Percentiles rank a stretch among this genome's conserved stretches.
Conservation (phyloP, 1,140 invertebrate genomes). For the Drosophila subobscura region DNA sequence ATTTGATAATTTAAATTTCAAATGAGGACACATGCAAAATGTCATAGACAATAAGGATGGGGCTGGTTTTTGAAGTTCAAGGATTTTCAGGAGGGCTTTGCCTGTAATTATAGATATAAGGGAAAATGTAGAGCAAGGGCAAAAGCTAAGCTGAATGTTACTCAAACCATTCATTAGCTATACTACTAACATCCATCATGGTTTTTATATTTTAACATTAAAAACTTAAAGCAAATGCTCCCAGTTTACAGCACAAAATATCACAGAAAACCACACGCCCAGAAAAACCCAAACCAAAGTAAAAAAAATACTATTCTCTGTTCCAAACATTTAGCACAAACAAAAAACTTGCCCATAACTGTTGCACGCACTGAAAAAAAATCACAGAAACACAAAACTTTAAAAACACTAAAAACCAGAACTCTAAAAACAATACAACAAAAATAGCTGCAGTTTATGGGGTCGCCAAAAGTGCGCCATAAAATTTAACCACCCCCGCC, state of each 20-base stretch:
- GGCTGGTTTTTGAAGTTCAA: slow-evolving; percentile 7
- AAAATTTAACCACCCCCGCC: slow-evolving; percentile 35
- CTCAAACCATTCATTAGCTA: no score
- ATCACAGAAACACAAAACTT: slow-evolving; percentile 18
- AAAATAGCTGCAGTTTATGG: slow-evolving; percentile 18
- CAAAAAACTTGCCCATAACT: slow-evolving; percentile 4
- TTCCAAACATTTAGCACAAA: neutral
- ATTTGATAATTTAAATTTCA: neutral
- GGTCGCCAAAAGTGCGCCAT: slow-evolving; percentile 34
- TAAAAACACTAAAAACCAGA: slow-evolving; percentile 23
- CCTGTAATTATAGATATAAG: no score
- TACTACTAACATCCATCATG: no score
- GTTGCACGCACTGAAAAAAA: neutral
- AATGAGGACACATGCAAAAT: neutral
- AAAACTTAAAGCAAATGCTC: no score
- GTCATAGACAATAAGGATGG: neutral
- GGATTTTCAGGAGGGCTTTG: neutral
- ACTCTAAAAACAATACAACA: slow-evolving; percentile 1
- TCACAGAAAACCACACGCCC: no score
- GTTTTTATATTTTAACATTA: no score
- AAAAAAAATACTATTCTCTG: neutral
- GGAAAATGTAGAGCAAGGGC: no score
- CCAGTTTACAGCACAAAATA: no score
- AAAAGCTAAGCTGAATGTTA: no score
- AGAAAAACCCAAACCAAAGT: no score